Percentiles rank a stretch among this genome's conserved stretches.
Evolutionary conservation across 2,113 vertebrate genomes (phyloP).

Genomic region (Dasyornis broadbenti): DNA sequence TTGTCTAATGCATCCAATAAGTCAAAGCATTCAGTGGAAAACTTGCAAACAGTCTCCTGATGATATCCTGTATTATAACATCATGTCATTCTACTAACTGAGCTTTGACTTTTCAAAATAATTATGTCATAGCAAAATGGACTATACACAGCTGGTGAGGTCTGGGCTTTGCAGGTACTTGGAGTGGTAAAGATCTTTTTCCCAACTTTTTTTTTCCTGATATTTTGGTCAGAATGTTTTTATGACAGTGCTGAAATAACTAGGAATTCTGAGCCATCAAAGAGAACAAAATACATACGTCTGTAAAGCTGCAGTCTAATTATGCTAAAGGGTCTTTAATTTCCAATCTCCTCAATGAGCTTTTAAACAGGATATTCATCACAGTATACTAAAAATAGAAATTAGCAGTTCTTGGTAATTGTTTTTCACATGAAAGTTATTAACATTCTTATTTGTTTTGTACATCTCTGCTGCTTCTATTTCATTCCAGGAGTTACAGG

Average conservation of each 20-base stretch:
- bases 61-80: neutral
- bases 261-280: neutral
- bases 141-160: fast-evolving
- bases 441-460: neutral
- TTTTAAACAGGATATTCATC: neutral
- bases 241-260: neutral
- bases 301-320: neutral
- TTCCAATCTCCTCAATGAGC: neutral
- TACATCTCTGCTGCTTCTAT: neutral
- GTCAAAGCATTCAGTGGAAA: neutral
- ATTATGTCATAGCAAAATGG: neutral
- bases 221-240: neutral
- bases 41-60: neutral
- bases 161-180: neutral
- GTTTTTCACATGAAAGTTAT: neutral
- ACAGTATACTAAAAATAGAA: neutral
- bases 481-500: neutral
- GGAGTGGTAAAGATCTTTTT: neutral
- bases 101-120: neutral
- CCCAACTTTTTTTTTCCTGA: neutral
- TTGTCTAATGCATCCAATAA: neutral
- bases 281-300: neutral
- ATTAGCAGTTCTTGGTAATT: neutral
- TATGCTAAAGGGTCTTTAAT: neutral
- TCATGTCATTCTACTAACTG: neutral